Conservation (phyloP, 2,113 vertebrate species). For the Cyprinodon variegatus region DNA sequence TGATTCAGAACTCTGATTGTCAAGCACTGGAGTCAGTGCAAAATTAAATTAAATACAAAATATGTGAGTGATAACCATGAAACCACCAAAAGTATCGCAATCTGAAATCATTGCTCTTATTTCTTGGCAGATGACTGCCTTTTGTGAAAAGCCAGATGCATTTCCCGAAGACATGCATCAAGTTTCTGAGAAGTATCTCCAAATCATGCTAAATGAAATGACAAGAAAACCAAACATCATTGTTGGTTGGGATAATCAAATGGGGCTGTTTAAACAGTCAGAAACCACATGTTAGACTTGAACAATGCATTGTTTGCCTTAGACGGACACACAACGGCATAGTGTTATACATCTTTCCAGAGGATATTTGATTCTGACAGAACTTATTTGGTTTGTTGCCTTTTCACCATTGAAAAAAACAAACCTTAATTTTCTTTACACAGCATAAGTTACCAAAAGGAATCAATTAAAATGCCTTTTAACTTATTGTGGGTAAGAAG, state of each 20-base stretch:
- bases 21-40: background rate
- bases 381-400: background rate
- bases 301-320: constrained; percentile 4
- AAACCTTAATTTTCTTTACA: background rate
- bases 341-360: background rate
- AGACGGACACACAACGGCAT: background rate
- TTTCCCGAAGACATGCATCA: constrained; percentile 4
- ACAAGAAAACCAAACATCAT: constrained; percentile 24
- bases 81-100: constrained; percentile 6
- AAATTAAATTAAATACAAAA: background rate
- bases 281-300: constrained; percentile 5
- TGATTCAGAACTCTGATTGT: background rate
- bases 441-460: background rate
- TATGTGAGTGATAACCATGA: background rate
- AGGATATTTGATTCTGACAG: background rate
- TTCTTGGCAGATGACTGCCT: background rate
- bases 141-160: constrained; percentile 2
- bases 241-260: background rate
- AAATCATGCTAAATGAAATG: constrained; percentile 11
- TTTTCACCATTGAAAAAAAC: background rate
- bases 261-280: constrained; percentile 8
- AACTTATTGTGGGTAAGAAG: background rate
- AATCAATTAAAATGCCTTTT: background rate
- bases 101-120: constrained; percentile 4
- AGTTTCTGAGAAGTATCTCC: background rate